These are phyloP conservation scores for Acanthococcus lagerstroemiae DNA, from an alignment of 2,888 invertebrate species.

Conservation along the genomic window DNA sequence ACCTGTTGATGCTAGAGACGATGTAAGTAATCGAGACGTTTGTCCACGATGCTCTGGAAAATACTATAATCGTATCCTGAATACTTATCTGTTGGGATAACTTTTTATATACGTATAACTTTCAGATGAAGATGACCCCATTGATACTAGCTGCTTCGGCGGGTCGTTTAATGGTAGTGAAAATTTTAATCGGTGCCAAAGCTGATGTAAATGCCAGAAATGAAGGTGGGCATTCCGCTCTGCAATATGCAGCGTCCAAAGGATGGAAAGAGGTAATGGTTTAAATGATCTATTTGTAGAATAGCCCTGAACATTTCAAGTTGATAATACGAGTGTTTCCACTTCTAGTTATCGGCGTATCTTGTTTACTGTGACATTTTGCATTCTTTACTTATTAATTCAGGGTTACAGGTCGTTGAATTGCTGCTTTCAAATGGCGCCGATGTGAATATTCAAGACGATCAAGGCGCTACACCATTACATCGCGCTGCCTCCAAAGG, in stretches of 20 bases:
- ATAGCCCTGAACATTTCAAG: background rate
- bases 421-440: slow-evolving; percentile 56
- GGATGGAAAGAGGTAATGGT: slow-evolving; percentile 56
- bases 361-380: too few relatives aligned
- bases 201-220: slow-evolving; percentile 65
- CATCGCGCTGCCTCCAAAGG: slow-evolving; percentile 74
- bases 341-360: too few relatives aligned
- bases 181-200: slow-evolving; percentile 53
- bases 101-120: slow-evolving; percentile 30
- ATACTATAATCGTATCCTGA: too few relatives aligned
- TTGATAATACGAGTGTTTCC: too few relatives aligned
- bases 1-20: slow-evolving; percentile 60
- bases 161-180: slow-evolving; percentile 58
- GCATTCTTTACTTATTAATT: slow-evolving; percentile 13
- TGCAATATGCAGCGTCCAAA: slow-evolving; percentile 81
- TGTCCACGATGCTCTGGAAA: too few relatives aligned
- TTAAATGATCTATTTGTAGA: background rate
- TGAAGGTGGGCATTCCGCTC: slow-evolving; percentile 61
- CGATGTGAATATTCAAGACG: slow-evolving; percentile 57
- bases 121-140: slow-evolving; percentile 60
- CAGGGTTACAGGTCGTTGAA: slow-evolving; percentile 52
- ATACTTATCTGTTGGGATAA: background rate
- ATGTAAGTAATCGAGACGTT: slow-evolving; percentile 50
- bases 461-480: slow-evolving; percentile 60
- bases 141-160: slow-evolving; percentile 70